Conservation (phyloP, 1,140 invertebrate genomes). For the Bombus superbus region DNA sequence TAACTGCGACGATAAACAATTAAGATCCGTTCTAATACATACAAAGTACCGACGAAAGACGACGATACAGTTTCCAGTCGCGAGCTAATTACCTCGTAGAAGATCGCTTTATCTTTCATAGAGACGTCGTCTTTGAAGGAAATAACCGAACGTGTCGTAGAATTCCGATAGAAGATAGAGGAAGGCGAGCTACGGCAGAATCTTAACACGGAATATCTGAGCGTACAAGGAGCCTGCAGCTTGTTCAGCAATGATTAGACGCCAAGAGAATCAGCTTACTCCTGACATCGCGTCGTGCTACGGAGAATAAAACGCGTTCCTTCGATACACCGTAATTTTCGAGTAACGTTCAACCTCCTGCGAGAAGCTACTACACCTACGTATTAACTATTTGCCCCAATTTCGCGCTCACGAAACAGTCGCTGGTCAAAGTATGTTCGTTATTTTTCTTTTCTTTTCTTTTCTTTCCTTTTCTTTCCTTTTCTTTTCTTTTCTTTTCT, state of each 20-base stretch:
- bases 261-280: slow-evolving; percentile 43
- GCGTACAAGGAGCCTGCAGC: slow-evolving; percentile 6
- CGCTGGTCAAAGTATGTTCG: too few species aligned
- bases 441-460: too few species aligned
- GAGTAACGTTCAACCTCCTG: not conserved
- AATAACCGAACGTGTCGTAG: too few species aligned
- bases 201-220: not conserved
- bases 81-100: too few species aligned
- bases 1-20: too few species aligned
- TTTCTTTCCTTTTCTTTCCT: too few species aligned
- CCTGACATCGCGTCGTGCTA: slow-evolving; percentile 36
- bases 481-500: too few species aligned
- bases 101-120: too few species aligned
- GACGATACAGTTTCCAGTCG: too few species aligned
- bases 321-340: slow-evolving; percentile 3
- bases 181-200: not conserved
- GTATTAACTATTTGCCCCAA: not conserved
- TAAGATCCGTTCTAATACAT: too few species aligned
- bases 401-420: not conserved
- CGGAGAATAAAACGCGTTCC: slow-evolving; percentile 23
- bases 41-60: too few species aligned
- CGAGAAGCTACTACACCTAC: not conserved
- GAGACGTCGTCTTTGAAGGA: too few species aligned
- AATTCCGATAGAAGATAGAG: not conserved
- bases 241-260: slow-evolving; percentile 52